phyloP scores from a whole-genome alignment of 2,888 invertebrate genomes.

The Cheilosia impressa region DNA sequence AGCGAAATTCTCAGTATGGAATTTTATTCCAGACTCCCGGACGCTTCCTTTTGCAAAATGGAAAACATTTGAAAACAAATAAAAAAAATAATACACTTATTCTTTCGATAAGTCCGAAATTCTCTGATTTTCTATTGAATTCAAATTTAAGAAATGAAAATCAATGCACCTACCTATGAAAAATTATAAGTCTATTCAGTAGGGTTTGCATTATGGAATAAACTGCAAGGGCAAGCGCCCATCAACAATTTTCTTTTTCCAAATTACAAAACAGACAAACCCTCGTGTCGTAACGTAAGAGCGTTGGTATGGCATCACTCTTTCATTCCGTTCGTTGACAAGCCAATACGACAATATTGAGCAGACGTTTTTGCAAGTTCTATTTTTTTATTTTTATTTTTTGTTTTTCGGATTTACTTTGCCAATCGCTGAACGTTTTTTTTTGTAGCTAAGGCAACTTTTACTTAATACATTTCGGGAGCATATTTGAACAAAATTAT shows the following conservation, averaged over 20 bases:
- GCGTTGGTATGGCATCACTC: slow-evolving; percentile 43
- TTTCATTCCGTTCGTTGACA: slow-evolving; percentile 39
- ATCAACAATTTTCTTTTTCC: not conserved
- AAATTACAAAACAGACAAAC: not conserved
- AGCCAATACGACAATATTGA: not conserved
- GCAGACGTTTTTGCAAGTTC: slow-evolving; percentile 7
- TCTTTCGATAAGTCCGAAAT: too few relatives aligned
- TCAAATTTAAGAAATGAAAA: too few relatives aligned
- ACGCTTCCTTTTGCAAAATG: too few relatives aligned
- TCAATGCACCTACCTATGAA: too few relatives aligned
- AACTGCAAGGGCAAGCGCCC: too few relatives aligned
- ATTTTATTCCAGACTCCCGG: too few relatives aligned
- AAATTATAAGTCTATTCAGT: too few relatives aligned
- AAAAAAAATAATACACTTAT: too few relatives aligned
- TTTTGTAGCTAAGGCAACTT: slow-evolving; percentile 27
- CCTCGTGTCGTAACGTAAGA: slow-evolving; percentile 2
- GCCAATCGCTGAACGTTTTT: slow-evolving; percentile 50
- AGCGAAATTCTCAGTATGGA: too few relatives aligned
- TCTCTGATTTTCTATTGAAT: too few relatives aligned
- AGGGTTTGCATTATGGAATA: too few relatives aligned
- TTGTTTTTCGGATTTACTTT: slow-evolving; percentile 50
- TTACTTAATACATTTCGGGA: not conserved
- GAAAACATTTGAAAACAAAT: too few relatives aligned
- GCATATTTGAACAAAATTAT: slow-evolving; percentile 2
- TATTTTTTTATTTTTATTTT: slow-evolving; percentile 20